Evolutionary conservation across 2,888 invertebrate genomes (phyloP), one percentile per base, ranked within the genome.

Genomic region (Augochlorella aurata): DNA sequence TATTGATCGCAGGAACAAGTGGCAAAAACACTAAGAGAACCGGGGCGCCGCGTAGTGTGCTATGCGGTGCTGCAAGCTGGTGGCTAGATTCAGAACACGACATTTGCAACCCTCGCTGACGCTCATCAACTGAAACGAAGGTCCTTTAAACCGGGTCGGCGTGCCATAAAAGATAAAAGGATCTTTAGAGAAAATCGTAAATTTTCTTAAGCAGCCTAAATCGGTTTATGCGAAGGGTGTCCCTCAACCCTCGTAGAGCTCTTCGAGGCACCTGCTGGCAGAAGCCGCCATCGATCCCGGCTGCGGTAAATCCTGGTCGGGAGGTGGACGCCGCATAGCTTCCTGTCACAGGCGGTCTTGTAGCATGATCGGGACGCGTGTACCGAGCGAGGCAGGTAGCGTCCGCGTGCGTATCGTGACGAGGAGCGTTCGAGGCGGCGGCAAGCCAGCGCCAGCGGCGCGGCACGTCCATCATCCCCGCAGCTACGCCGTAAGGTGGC

Each of bases 1-100:
- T 88, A 88, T 85, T 83, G 85, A 87, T 83, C 72, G 58, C 12
- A 14, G 29, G 54, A 75, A 76, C 63, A 74, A 71, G 47, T 63
- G 68, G 52, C 67, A 76, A 50, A 14, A n/a, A n/a, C 21, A 21
- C 61, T n/a, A 44, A 70, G 7, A 44, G 68, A 74, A 50, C 68
- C 54, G 44, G 58, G 81, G 47, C 12, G 38, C 38, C 38, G 47
- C 7, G 71, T 44, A 58, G 49, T 69, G 54, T 45, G 29, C 85
- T 69, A 83, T 54, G 61, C 79, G 52, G 86, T 88, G 88, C 89
- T 89, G 89, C 88, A 79, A 68, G 78, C 88, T 88, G 77, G 84
- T 47, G 87, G 85, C 76, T 83, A 24, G 66, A 50, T 63, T 29
- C 12, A 49, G 85, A 85, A 87, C 49, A 14, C 54, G 10, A 9